These are phyloP conservation scores for Sympetrum striolatum DNA, from an alignment of 2,888 invertebrate species.

Conservation along the genomic window DNA sequence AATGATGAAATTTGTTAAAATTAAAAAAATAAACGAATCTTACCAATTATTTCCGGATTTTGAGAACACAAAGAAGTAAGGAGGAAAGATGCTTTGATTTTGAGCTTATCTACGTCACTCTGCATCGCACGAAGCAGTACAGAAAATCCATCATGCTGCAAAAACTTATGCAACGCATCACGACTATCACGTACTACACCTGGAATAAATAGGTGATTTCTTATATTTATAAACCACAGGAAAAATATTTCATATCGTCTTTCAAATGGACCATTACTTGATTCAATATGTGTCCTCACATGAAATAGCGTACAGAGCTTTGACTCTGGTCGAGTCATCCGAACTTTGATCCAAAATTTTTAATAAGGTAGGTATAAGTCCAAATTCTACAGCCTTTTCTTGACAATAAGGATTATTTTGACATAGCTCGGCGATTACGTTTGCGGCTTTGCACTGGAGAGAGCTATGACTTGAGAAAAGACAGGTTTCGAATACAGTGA, in stretches of 20 bases:
- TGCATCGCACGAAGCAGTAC: constrained; percentile 68
- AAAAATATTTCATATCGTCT: background rate
- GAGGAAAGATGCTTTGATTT: constrained; percentile 77
- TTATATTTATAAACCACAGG: background rate
- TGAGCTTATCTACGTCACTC: constrained; percentile 65
- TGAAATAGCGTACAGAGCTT: constrained; percentile 80
- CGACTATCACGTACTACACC: constrained; percentile 71
- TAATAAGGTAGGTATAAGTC: constrained; percentile 70
- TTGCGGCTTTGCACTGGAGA: constrained; percentile 70
- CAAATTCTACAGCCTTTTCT: constrained; percentile 69
- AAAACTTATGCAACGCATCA: constrained; percentile 68
- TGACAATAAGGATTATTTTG: constrained; percentile 91
- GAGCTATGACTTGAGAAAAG: constrained; percentile 68
- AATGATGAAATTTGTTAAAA: background rate
- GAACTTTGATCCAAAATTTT: constrained; percentile 66
- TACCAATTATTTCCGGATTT: constrained; percentile 66
- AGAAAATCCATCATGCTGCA: constrained; percentile 71
- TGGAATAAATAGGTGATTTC: constrained; percentile 55
- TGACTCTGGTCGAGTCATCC: constrained; percentile 66
- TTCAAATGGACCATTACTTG: constrained; percentile 34
- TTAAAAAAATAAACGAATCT: constrained; percentile 12
- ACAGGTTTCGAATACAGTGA: constrained; percentile 73
- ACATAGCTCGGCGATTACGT: constrained; percentile 77
- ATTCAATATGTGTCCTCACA: constrained; percentile 64
- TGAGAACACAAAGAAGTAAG: constrained; percentile 67